Percentiles rank a stretch among this genome's conserved stretches.
Evolutionary conservation across 2,797 vertebrate genomes (phyloP).

Genomic region (Eulemur mongoz): DNA sequence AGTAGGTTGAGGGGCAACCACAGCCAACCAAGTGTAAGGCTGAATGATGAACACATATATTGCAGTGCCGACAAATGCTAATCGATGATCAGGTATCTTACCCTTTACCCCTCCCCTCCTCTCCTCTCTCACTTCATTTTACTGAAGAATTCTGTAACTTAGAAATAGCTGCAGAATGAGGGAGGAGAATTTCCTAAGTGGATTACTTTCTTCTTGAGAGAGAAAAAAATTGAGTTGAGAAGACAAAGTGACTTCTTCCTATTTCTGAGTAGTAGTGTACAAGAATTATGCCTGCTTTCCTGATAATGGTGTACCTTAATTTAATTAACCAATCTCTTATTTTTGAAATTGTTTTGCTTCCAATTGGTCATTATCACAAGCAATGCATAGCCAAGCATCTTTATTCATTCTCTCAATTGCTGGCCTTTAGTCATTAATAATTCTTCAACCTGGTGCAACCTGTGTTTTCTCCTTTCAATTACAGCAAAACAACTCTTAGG

Average conservation of each 20-base stretch:
- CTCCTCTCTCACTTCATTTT: not conserved
- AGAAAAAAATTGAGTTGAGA: not conserved
- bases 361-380: not conserved
- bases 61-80: too few relatives aligned
- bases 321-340: not conserved
- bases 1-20: not conserved
- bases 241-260: not conserved
- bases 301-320: not conserved
- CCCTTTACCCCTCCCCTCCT: too few relatives aligned
- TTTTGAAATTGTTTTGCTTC: not conserved
- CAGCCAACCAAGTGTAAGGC: not conserved
- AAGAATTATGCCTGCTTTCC: not conserved
- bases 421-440: not conserved
- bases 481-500: not conserved
- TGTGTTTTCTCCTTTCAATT: not conserved
- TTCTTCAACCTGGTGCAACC: not conserved
- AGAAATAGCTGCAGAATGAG: not conserved
- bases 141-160: not conserved
- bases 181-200: not conserved
- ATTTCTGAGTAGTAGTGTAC: not conserved
- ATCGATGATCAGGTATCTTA: not conserved
- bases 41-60: not conserved
- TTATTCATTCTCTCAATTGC: not conserved
- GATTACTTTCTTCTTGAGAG: not conserved
- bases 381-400: not conserved